These are phyloP conservation scores for Cephus spinipes DNA, from an alignment of 2,888 invertebrate species.

Conservation along the genomic window DNA sequence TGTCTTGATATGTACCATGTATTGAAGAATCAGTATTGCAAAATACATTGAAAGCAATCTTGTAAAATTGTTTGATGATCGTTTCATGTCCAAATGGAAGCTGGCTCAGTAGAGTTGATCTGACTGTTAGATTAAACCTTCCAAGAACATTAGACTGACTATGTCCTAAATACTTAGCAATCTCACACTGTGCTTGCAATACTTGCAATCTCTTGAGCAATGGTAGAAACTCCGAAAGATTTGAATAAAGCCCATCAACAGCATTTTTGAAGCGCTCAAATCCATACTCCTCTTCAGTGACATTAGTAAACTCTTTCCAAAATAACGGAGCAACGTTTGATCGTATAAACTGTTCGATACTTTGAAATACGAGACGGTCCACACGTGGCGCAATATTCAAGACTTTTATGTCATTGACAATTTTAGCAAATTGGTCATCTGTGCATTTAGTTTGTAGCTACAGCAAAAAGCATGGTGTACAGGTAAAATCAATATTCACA, in stretches of 20 bases:
- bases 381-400: conserved; percentile 57
- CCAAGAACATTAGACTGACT: conserved; percentile 70
- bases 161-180: conserved; percentile 68
- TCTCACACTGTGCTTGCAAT: conserved; percentile 66
- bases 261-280: conserved; percentile 77
- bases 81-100: conserved; percentile 77
- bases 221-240: conserved; percentile 70
- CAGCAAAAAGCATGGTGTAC: conserved; percentile 4
- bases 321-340: conserved; percentile 74
- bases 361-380: conserved; percentile 65
- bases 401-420: conserved; percentile 55
- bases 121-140: conserved; percentile 75
- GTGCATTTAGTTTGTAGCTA: conserved; percentile 48
- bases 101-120: conserved; percentile 77
- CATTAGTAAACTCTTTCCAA: conserved; percentile 74
- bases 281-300: conserved; percentile 70
- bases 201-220: conserved; percentile 71
- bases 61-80: conserved; percentile 81
- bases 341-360: conserved; percentile 73
- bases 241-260: conserved; percentile 74
- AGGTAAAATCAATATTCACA: background rate
- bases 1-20: conserved; percentile 35
- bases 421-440: conserved; percentile 60
- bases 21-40: conserved; percentile 56
- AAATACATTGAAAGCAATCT: conserved; percentile 81